Evolutionary conservation across 2,797 vertebrate genomes (phyloP), one percentile per base, ranked within the genome.

Genomic region (Sternotherus odoratus): DNA sequence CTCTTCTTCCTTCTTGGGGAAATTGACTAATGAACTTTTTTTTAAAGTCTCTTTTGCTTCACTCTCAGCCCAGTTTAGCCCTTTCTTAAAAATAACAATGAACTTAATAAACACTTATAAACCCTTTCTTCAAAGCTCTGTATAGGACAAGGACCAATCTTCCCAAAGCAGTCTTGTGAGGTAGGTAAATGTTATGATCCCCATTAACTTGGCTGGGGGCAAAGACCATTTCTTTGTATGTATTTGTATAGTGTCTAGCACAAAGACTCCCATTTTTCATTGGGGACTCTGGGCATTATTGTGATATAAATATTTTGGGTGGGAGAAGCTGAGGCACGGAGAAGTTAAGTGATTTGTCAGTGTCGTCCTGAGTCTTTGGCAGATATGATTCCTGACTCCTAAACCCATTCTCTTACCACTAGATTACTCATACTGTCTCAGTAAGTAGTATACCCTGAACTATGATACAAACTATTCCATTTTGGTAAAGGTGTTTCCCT

Each of bases 401-500:
- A 92, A 51, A 72, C 6, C 33, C 15, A 16, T 23, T 87, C 9
- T 84, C 89, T 79, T 49, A 88, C n/a, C 6, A 56, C 10, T 56
- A 60, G 26, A 17, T 13, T 43, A 28, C n/a, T 43, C 8, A 43
- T 79, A n/a, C 48, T 86, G 17, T 4, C 92, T 91, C 87, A 63
- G 17, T 75, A 33, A 36, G 30, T 69, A 90, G 69, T 1, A 0
- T 88, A n/a, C 80, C 86, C 66, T 90, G 80, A 84, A 82, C 87
- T 11, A 63, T 83, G 49, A 48, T 63, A 36, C 23, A 78, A 91
- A 84, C 12, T 26, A 21, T 86, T 79, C 28, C 54, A 3, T 79
- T 94, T 88, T 88, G 33, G 85, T 74, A 85, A 63, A 63, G 60
- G 79, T 60, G 50, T n/a, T 83, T 81, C 10, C 53, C 63, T 91